phyloP scores from a whole-genome alignment of 2,888 invertebrate genomes.

The Eristalinus sepulchralis region DNA sequence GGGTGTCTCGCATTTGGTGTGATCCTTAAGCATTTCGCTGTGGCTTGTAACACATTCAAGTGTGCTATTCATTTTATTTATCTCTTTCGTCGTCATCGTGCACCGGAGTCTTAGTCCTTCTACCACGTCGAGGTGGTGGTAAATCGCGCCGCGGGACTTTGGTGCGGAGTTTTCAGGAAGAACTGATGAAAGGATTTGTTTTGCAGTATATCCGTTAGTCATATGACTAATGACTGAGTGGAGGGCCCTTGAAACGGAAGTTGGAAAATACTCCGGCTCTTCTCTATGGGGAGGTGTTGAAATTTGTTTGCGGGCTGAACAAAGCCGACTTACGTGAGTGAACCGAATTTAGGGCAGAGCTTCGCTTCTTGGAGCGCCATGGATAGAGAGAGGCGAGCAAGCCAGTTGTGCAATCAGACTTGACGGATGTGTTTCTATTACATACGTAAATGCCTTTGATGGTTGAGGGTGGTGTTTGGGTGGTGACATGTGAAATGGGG shows the following conservation, averaged over 20 bases:
- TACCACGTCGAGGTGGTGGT: slow-evolving; percentile 1
- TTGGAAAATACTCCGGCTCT: slow-evolving; percentile 38
- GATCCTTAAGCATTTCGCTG: slow-evolving; percentile 63
- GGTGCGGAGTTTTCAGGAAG: slow-evolving; percentile 54
- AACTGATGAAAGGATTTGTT: slow-evolving; percentile 70
- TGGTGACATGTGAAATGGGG: slow-evolving; percentile 3
- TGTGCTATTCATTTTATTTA: slow-evolving; percentile 66
- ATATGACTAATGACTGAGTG: slow-evolving; percentile 70
- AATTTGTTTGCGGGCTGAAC: slow-evolving; percentile 39
- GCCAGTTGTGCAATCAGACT: slow-evolving; percentile 43
- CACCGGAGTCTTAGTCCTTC: not conserved
- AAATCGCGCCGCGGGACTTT: slow-evolving; percentile 46
- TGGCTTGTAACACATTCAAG: slow-evolving; percentile 68
- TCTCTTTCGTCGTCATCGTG: slow-evolving; percentile 22
- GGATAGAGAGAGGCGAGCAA: not conserved
- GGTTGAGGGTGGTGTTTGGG: not conserved
- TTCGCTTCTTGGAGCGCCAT: slow-evolving; percentile 10
- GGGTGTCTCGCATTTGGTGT: slow-evolving; percentile 47
- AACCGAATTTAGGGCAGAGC: slow-evolving; percentile 43
- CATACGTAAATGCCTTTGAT: slow-evolving; percentile 7
- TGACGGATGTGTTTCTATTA: slow-evolving; percentile 19
- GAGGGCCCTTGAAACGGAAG: slow-evolving; percentile 69
- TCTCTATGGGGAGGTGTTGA: slow-evolving; percentile 28
- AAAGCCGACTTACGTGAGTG: slow-evolving; percentile 38
- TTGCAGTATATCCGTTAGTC: slow-evolving; percentile 68